Evolutionary conservation across 2,113 vertebrate species (phyloP).

Genomic region (Plotosus lineatus): DNA sequence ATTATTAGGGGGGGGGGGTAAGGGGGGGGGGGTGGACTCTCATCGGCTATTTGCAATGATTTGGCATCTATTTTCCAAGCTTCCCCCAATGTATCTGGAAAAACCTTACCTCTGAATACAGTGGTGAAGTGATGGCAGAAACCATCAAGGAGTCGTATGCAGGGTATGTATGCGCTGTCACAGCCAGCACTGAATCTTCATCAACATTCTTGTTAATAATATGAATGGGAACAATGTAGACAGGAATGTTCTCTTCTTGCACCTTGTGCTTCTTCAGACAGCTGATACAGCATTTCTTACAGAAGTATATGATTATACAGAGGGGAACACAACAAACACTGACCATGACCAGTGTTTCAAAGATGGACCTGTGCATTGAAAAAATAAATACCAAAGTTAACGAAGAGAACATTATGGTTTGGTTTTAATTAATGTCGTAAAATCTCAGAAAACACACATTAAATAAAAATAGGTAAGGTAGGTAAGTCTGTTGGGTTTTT

Average conservation of each 20-base stretch:
- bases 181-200: neutral
- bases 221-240: constrained; percentile 51
- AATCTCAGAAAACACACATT: too few species aligned
- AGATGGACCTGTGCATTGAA: too few species aligned
- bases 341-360: too few species aligned
- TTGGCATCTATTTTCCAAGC: neutral
- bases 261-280: neutral
- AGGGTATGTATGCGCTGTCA: constrained; percentile 12
- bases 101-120: constrained; percentile 44
- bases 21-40: too few species aligned
- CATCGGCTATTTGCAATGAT: neutral
- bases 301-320: too few species aligned
- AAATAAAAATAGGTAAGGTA: too few species aligned
- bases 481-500: too few species aligned
- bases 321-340: too few species aligned
- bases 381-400: too few species aligned
- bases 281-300: neutral
- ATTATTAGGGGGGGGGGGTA: too few species aligned
- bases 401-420: too few species aligned
- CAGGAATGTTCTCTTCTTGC: neutral
- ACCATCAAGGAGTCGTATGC: constrained; percentile 32
- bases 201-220: neutral
- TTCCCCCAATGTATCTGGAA: neutral
- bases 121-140: constrained; percentile 2
- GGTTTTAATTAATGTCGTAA: too few species aligned